phyloP scores from a whole-genome alignment of 1,140 invertebrate genomes.

The Panagrolaimus sp. region DNA sequence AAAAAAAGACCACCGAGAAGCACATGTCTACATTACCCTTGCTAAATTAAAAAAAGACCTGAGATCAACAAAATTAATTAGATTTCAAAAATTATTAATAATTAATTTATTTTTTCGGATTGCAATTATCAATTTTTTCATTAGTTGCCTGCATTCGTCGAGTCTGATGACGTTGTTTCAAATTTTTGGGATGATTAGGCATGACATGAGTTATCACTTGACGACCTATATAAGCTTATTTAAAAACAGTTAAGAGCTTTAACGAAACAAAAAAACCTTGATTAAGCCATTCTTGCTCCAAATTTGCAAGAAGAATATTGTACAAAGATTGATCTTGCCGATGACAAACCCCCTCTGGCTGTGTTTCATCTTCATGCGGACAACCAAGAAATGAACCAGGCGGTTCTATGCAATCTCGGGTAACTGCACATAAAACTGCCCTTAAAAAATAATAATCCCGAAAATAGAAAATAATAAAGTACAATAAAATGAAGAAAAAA shows the following conservation, averaged over 20 bases:
- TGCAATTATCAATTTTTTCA: conserved; percentile 13
- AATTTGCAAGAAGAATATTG: conserved; percentile 13
- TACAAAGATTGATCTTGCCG: conserved; percentile 4
- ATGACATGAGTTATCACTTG: neutral
- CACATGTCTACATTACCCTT: too few relatives aligned
- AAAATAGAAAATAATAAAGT: neutral
- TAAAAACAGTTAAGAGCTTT: neutral
- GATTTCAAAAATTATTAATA: neutral
- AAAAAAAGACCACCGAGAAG: too few relatives aligned
- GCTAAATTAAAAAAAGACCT: too few relatives aligned
- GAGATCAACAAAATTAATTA: too few relatives aligned
- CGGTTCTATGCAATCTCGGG: conserved; percentile 17
- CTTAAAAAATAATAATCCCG: conserved; percentile 8
- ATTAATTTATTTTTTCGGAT: neutral
- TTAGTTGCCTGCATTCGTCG: neutral
- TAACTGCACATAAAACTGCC: conserved; percentile 18
- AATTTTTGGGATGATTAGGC: conserved; percentile 15
- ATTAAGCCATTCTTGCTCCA: conserved; percentile 6
- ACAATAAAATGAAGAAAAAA: neutral
- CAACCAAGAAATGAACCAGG: conserved; percentile 15
- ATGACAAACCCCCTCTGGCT: conserved; percentile 4
- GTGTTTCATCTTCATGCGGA: neutral
- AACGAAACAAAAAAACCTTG: neutral
- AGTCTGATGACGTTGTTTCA: neutral
- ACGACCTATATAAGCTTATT: neutral